Evolutionary conservation across 1,140 invertebrate genomes (phyloP).

Genomic region (Zaprionus lachaisei): DNA sequence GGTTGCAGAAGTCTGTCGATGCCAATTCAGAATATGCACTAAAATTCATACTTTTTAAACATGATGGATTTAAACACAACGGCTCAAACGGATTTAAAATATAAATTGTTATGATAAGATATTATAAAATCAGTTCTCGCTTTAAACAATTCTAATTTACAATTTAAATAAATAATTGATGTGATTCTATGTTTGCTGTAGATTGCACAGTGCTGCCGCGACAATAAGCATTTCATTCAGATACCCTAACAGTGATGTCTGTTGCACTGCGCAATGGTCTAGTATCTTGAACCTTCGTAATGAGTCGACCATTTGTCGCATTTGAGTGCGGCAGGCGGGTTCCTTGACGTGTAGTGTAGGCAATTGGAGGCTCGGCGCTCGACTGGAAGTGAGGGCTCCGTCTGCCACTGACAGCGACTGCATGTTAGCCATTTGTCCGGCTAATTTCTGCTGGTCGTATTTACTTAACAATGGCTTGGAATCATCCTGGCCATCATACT

Average conservation of each 20-base stretch:
- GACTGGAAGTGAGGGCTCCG: conserved; percentile 64
- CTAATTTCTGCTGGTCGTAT: conserved; percentile 58
- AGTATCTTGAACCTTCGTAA: conserved; percentile 72
- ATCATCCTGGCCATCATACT: conserved; percentile 5
- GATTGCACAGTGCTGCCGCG: conserved; percentile 68
- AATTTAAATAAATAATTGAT: conserved; percentile 10
- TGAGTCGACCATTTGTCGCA: conserved; percentile 59
- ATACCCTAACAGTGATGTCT: conserved; percentile 66
- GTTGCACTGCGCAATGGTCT: conserved; percentile 64
- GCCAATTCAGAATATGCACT: not conserved
- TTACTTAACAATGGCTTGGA: conserved; percentile 47
- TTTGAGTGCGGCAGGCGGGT: conserved; percentile 68
- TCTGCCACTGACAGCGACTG: conserved; percentile 64
- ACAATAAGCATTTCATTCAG: conserved; percentile 77
- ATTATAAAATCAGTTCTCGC: conserved; percentile 26
- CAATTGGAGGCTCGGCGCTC: conserved; percentile 60
- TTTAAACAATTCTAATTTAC: conserved; percentile 49
- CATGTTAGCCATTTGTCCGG: conserved; percentile 64
- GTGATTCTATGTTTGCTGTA: conserved; percentile 68
- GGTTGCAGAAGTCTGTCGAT: not conserved
- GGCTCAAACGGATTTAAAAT: conserved; percentile 10
- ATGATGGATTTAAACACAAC: not conserved
- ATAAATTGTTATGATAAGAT: conserved; percentile 17
- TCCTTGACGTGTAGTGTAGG: conserved; percentile 72
- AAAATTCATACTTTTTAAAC: too few relatives aligned